These are phyloP conservation scores for Podotricha telesiphe DNA, from an alignment of 2,888 invertebrate genomes.

Conservation along the genomic window DNA sequence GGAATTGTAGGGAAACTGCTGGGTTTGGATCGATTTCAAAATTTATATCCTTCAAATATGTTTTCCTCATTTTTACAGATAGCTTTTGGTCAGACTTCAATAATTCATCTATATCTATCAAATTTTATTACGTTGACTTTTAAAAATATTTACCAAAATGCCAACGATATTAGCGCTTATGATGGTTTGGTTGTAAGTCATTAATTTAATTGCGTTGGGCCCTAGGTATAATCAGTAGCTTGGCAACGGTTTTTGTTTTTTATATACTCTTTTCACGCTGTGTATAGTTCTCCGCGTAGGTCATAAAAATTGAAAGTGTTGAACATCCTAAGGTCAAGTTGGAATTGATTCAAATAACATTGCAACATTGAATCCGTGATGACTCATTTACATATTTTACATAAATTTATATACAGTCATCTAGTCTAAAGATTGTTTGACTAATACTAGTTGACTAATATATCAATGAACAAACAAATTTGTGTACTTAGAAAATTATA, in stretches of 20 bases:
- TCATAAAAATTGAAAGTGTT: constrained; percentile 24
- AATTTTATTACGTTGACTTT: constrained; percentile 13
- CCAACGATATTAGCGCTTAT: constrained; percentile 11
- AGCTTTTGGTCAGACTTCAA: not conserved
- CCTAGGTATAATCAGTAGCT: not conserved
- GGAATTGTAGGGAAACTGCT: no score
- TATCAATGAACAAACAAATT: not conserved
- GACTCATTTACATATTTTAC: constrained; percentile 11
- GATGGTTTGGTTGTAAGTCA: not conserved
- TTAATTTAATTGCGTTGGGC: not conserved
- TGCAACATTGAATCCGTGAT: constrained; percentile 18
- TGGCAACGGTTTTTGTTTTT: not conserved
- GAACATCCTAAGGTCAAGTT: constrained; percentile 24
- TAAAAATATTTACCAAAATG: constrained; percentile 1
- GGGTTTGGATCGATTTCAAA: no score
- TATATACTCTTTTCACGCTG: not conserved
- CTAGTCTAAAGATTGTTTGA: not conserved
- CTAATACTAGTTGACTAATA: not conserved
- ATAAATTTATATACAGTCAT: not conserved
- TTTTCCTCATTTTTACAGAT: no score
- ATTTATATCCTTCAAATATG: no score
- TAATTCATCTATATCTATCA: not conserved
- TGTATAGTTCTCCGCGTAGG: not conserved
- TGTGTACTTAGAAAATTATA: not conserved
- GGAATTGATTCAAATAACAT: constrained; percentile 22